Conservation (phyloP, 2,888 invertebrate genomes). For the Megalurothrips usitatus region DNA sequence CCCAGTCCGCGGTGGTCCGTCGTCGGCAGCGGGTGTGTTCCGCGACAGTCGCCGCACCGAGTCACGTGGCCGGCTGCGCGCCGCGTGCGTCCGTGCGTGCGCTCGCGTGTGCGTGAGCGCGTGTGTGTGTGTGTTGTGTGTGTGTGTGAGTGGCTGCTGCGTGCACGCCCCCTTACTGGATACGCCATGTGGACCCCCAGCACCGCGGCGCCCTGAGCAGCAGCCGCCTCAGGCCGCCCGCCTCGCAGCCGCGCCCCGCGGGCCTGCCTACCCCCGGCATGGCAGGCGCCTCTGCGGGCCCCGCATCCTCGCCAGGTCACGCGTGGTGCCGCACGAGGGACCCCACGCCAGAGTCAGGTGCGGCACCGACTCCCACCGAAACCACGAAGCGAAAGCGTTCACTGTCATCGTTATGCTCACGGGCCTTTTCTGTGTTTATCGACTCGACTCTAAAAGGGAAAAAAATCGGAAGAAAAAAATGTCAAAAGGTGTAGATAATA, state of each 20-base stretch:
- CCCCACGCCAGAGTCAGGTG: conserved; percentile 28
- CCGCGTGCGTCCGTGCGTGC: not conserved
- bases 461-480: too few relatives aligned
- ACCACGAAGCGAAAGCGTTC: too few relatives aligned
- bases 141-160: not conserved
- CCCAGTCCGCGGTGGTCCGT: not conserved
- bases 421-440: too few relatives aligned
- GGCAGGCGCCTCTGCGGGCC: conserved; percentile 40
- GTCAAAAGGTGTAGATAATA: too few relatives aligned
- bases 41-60: not conserved
- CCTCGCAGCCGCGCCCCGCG: conserved; percentile 55
- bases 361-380: too few relatives aligned
- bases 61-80: not conserved
- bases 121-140: not conserved
- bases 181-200: conserved; percentile 33
- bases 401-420: too few relatives aligned
- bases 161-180: conserved; percentile 31
- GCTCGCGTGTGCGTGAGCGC: not conserved
- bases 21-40: not conserved
- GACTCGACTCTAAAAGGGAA: too few relatives aligned
- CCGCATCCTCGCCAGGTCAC: conserved; percentile 37
- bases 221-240: conserved; percentile 52
- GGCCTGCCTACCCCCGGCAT: conserved; percentile 45
- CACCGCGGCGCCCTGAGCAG: conserved; percentile 32
- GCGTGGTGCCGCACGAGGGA: conserved; percentile 33